Base-by-base conservation (phyloP, 2,113 vertebrate genomes). In the Nannobrachium achirus region DNA sequence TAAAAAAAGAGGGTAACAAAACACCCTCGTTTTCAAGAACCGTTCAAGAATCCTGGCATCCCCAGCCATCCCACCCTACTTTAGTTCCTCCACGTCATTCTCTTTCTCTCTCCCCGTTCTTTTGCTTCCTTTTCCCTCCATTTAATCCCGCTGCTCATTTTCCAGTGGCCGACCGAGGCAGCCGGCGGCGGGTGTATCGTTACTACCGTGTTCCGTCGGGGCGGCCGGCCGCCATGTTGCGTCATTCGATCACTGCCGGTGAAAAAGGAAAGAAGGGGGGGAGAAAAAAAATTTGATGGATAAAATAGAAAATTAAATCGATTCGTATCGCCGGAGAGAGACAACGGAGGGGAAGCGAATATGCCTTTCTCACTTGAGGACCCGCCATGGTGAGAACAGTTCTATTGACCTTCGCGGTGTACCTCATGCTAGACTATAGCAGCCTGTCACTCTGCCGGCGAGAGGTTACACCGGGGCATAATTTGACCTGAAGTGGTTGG, bases 401-500 rank as follows among this genome's bases (percentile, higher is more conserved):
- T 69, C 50, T 15, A 40, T 10, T 48, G 63, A 62, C 42, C 56
- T 44, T 51, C 19, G 0, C 39, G 58, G 68, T 57, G 11, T n/a
- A 57, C 44, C 58, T 66, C 38, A 64, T 53, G 7, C 16, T 45
- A 15, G 40, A 20, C 8, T 56, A 56, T 19, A 57, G 58, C 60
- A 25, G 64, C 18, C 68, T 76, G 56, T 73, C 62, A 72, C 57
- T 79, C 10, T 41, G 33, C 41, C 44, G 42, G 50, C 4, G 44
- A 8, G 41, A 15, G 33, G 15, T 57, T 41, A 38, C 33, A 18
- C 9, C 9, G 6, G 44, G 52, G 42, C 7, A 39, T 62, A 38
- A 57, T 65, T 15, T 10, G 55, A 58, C 38, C 33, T 60, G n/a
- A 25, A 66, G 25, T 59, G 53, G 14, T 52, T 38, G 19, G 10